Conservation (phyloP, 1,140 invertebrate species). For the Dinoponera quadriceps region DNA sequence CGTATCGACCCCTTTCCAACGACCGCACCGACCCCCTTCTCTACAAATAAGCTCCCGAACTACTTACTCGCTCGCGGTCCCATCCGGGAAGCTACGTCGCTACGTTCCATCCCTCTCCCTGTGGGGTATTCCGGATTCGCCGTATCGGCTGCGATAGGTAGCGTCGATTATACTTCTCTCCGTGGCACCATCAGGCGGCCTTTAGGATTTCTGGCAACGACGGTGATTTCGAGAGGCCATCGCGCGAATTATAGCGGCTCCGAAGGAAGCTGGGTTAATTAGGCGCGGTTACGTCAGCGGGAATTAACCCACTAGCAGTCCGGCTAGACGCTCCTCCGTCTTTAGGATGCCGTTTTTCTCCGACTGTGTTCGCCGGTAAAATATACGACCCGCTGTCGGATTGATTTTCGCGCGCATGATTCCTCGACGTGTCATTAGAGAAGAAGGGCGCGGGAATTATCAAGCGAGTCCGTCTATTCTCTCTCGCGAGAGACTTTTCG, state of each 20-base stretch:
- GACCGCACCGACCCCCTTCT: conserved; percentile 59
- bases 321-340: neutral
- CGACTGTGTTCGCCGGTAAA: neutral
- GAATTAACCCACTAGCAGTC: neutral
- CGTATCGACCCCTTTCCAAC: conserved; percentile 78
- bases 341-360: neutral
- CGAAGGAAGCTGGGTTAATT: neutral
- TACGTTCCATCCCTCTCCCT: neutral
- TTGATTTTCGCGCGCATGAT: neutral
- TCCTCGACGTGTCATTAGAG: no score
- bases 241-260: conserved; percentile 34
- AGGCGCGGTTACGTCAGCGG: neutral
- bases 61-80: conserved; percentile 64
- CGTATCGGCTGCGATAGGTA: conserved; percentile 36
- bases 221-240: conserved; percentile 29
- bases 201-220: conserved; percentile 32
- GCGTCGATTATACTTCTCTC: conserved; percentile 55
- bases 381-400: neutral
- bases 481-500: no score
- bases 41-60: conserved; percentile 78
- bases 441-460: no score
- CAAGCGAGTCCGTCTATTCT: no score
- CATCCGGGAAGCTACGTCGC: conserved; percentile 19
- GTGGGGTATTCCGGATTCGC: conserved; percentile 33
- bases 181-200: neutral